Conservation (phyloP, 1,140 invertebrate genomes). For the Wasmannia auropunctata region DNA sequence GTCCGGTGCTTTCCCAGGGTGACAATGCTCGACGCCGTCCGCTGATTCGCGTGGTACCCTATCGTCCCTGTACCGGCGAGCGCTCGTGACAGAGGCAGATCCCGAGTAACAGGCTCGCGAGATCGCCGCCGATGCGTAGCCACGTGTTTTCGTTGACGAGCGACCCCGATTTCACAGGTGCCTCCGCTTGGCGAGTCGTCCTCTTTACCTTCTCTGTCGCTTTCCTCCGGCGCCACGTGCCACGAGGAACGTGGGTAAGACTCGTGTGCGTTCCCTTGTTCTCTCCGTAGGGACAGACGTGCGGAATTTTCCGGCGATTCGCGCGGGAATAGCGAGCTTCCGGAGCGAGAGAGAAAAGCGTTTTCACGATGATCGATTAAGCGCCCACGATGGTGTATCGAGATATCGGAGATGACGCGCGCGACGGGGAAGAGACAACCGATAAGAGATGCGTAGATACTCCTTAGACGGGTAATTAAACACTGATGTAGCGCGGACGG, state of each 20-base stretch:
- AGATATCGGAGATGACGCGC: neutral
- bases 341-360: too few species aligned
- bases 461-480: constrained; percentile 17
- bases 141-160: neutral
- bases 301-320: neutral
- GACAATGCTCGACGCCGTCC: too few species aligned
- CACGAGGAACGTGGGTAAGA: neutral
- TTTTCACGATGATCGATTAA: neutral
- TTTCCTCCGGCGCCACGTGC: neutral
- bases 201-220: neutral
- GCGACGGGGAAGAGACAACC: neutral
- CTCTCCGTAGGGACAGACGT: neutral
- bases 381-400: too few species aligned
- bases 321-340: neutral
- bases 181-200: neutral
- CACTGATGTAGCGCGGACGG: constrained; percentile 28
- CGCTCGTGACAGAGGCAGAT: too few species aligned
- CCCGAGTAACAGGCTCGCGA: too few species aligned
- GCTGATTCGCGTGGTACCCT: neutral
- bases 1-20: neutral
- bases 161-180: neutral
- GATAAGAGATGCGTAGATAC: neutral
- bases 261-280: neutral
- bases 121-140: too few species aligned
- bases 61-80: neutral